A percentile compares a stretch with the other conserved stretches of the same genome.
Conservation (phyloP, 2,113 vertebrate species). For the Melanotaenia duboulayi region DNA sequence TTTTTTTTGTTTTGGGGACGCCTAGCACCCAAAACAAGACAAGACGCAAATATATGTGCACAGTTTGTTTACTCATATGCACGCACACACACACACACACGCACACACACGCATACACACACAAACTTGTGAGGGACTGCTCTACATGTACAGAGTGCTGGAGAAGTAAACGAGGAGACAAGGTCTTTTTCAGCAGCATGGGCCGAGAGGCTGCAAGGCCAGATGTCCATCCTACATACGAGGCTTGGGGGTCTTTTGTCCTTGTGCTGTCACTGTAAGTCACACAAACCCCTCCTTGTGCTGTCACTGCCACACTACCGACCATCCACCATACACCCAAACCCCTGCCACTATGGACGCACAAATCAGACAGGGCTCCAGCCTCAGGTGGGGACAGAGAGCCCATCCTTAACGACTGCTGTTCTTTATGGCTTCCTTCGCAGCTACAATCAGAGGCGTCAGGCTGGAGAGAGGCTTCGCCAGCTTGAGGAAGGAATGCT, state of each 20-base stretch:
- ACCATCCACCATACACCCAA: constrained; percentile 39
- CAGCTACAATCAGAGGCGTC: constrained; percentile 98
- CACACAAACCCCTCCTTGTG: constrained; percentile 62
- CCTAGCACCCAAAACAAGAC: constrained; percentile 47
- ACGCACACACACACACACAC: constrained; percentile 18
- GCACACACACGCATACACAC: constrained; percentile 31
- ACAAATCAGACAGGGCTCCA: constrained; percentile 61
- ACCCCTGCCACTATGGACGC: constrained; percentile 55
- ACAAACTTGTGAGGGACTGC: constrained; percentile 60
- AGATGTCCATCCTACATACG: constrained; percentile 58
- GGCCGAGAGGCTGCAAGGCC: constrained; percentile 71
- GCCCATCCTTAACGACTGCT: constrained; percentile 90
- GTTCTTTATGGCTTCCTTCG: constrained; percentile 99
- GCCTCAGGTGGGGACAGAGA: constrained; percentile 64
- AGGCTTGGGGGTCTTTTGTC: constrained; percentile 64
- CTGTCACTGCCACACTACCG: constrained; percentile 59
- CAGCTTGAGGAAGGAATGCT: constrained; percentile 99
- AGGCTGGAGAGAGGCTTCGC: constrained; percentile 99
- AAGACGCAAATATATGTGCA: constrained; percentile 62
- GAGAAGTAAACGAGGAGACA: constrained; percentile 72
- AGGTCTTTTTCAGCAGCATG: constrained; percentile 70
- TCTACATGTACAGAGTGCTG: constrained; percentile 78
- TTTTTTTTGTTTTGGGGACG: constrained; percentile 14
- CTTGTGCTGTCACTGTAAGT: constrained; percentile 63
- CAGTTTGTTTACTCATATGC: constrained; percentile 24